Percentiles rank a stretch among this genome's conserved stretches.
phyloP scores from a whole-genome alignment of 2,797 vertebrate species.

The Sciurus carolinensis region DNA sequence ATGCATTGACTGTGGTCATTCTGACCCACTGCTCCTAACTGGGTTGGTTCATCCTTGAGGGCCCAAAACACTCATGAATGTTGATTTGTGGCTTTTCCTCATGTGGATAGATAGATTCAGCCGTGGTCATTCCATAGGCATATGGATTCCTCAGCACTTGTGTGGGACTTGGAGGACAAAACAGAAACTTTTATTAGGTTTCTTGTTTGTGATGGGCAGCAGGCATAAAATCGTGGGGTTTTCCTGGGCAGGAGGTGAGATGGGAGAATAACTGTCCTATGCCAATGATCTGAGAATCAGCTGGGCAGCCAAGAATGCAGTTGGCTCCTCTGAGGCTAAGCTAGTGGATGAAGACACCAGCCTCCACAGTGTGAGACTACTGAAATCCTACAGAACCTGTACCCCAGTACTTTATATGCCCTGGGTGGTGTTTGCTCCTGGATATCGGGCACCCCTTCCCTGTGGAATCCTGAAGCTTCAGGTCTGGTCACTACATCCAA shows the following conservation, averaged over 20 bases:
- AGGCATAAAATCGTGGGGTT: no score
- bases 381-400: background rate
- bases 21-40: background rate
- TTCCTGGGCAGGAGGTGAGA: no score
- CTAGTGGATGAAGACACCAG: background rate
- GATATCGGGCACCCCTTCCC: background rate
- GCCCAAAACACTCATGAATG: background rate
- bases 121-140: background rate
- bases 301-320: no score
- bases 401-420: background rate
- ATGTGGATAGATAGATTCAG: background rate
- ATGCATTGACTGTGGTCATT: no score
- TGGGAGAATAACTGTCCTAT: no score
- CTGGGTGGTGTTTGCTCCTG: no score
- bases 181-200: no score
- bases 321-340: no score
- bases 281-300: no score
- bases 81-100: background rate
- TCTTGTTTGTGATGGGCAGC: no score
- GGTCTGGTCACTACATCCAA: background rate
- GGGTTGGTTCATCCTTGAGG: background rate
- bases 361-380: rapidly evolving
- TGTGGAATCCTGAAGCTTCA: background rate
- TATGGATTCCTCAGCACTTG: background rate
- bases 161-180: no score